Evolutionary conservation across 2,797 vertebrate genomes (phyloP), one percentile per base, ranked within the genome.

Genomic region (Chaunax sp.): DNA sequence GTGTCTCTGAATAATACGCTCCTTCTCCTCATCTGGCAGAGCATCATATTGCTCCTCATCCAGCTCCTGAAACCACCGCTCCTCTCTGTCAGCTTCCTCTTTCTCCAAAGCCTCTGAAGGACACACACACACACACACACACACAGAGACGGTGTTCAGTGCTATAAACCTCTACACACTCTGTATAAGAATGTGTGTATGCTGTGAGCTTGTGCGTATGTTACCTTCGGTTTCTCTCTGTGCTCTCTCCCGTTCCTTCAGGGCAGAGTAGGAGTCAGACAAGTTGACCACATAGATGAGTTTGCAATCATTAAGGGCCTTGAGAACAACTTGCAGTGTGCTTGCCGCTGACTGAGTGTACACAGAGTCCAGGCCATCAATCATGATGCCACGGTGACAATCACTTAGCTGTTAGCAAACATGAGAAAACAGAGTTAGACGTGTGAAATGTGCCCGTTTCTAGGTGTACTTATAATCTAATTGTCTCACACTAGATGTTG

Each of bases 261-360:
- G 83, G 58, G 83, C 57, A 5, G 13, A 1, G 64, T 92, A 96
- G 40, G 94, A 94, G 87, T 96, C 93, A 47, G 40, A 86, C 61
- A 98, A 80, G 87, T 96, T 93, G 69, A 98, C 80, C 1, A 94
- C 67, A 5, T 94, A 96, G 84, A 98, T 96, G 75, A 94, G 83
- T 68, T 78, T 91, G 5, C 92, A 85, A 77, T 92, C 95, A 46
- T 90, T 92, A 0, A 97, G 73, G 50, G 96, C 96, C 90, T 91
- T 96, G 46, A 98, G 93, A 46, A 98, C 59, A 40, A 93, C 92
- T 54, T 92, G 90, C 26, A 98, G 93, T 0, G 92, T 84, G 2
- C 84, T 79, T 0, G 81, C 64, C 0, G 2, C 37, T 6, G 67
- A 95, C 15, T 9, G 51, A n/a, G 94, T 90, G 68, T 95, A 97